Percentiles rank a stretch among this genome's conserved stretches.
These are phyloP conservation scores for Neodiprion virginianus DNA, from an alignment of 1,140 invertebrate species.

Conservation along the genomic window DNA sequence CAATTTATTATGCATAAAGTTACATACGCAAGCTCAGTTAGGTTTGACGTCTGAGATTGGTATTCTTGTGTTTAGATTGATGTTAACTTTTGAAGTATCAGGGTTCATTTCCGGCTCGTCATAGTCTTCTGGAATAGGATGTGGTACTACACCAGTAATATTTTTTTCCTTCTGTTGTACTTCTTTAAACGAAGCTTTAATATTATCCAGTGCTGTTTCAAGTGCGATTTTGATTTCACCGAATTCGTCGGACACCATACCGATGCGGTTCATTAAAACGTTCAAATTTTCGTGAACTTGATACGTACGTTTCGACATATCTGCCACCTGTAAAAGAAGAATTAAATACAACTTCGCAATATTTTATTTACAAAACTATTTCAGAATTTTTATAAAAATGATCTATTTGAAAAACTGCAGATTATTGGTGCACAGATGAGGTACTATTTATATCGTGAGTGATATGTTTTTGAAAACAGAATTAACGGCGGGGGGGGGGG, in stretches of 20 bases:
- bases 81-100: not conserved
- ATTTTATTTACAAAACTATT: too few relatives aligned
- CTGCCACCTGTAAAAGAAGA: conserved; percentile 64
- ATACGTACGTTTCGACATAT: conserved; percentile 79
- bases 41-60: too few relatives aligned
- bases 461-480: too few relatives aligned
- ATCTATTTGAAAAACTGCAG: too few relatives aligned
- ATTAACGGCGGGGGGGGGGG: too few relatives aligned
- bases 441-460: too few relatives aligned
- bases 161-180: conserved; percentile 68
- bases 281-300: conserved; percentile 88
- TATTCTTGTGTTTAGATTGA: not conserved
- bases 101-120: not conserved
- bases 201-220: conserved; percentile 74
- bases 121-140: conserved; percentile 36
- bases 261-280: conserved; percentile 80
- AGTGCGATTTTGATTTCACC: conserved; percentile 81
- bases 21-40: too few relatives aligned
- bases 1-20: too few relatives aligned
- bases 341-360: not conserved
- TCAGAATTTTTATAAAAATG: too few relatives aligned
- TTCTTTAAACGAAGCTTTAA: conserved; percentile 71
- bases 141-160: conserved; percentile 39
- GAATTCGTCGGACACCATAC: conserved; percentile 86
- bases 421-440: too few relatives aligned